Evolutionary conservation across 1,140 invertebrate genomes (phyloP).

Genomic region (Ceratosolen solmsi): DNA sequence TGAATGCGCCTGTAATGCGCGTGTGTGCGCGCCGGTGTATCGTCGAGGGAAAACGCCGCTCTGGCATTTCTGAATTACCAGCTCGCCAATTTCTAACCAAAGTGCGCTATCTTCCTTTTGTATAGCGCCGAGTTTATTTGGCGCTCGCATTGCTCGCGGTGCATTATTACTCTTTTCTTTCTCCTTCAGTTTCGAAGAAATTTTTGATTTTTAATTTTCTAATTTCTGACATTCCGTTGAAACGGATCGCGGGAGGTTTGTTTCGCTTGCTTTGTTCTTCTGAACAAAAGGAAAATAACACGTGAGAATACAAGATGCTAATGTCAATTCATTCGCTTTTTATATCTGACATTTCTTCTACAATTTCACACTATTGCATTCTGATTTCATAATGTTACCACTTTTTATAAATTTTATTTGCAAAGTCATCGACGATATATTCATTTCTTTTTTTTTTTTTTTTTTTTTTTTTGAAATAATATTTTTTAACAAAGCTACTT

Average conservation of each 20-base stretch:
- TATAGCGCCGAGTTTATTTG: no score
- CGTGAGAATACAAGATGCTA: neutral
- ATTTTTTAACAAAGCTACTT: no score
- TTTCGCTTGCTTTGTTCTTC: neutral
- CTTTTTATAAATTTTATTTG: no score
- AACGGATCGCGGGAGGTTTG: no score
- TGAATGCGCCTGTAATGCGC: conserved; percentile 34
- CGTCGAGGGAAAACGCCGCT: neutral
- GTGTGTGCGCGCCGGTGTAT: neutral
- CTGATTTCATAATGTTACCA: no score
- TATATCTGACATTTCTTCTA: neutral
- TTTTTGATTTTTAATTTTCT: neutral
- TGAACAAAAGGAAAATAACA: neutral
- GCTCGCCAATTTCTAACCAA: neutral
- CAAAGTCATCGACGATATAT: no score
- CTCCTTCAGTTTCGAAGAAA: neutral
- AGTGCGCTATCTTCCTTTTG: no score
- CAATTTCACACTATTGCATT: no score
- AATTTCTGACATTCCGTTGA: neutral
- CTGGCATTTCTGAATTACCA: neutral
- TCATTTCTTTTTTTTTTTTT: neutral
- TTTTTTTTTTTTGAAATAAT: no score
- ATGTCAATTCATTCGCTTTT: neutral
- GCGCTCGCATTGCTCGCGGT: no score
- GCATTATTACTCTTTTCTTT: neutral